These are phyloP conservation scores for Melanostoma scalare DNA, from an alignment of 2,888 invertebrate species.

Conservation along the genomic window DNA sequence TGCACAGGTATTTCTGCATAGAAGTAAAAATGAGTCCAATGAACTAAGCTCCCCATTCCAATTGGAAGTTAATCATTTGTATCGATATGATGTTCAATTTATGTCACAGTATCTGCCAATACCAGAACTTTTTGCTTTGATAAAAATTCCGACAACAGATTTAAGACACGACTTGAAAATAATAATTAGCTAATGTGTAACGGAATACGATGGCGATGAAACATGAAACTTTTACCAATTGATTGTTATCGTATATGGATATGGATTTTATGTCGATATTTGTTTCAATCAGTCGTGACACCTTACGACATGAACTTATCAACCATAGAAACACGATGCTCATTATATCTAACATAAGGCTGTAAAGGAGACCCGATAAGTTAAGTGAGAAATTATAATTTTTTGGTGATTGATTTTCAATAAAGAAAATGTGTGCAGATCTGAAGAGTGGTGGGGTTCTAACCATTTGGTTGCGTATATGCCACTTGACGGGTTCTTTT, in stretches of 20 bases:
- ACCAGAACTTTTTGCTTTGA: constrained; percentile 13
- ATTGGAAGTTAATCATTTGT: constrained; percentile 23
- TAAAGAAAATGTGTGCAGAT: too few relatives aligned
- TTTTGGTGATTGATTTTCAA: too few relatives aligned
- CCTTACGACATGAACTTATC: too few relatives aligned
- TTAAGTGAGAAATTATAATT: too few relatives aligned
- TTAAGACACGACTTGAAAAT: constrained; percentile 3
- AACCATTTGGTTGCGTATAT: too few relatives aligned
- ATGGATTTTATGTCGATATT: neutral
- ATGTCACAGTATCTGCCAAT: constrained; percentile 19
- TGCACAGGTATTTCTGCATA: neutral
- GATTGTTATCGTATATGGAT: neutral
- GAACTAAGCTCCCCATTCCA: neutral
- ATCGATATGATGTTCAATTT: constrained; percentile 19
- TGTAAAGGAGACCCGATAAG: too few relatives aligned
- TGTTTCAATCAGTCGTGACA: neutral
- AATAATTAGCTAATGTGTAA: constrained; percentile 33
- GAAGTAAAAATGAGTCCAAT: neutral
- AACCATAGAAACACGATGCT: too few relatives aligned
- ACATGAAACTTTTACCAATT: neutral
- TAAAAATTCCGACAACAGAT: constrained; percentile 28
- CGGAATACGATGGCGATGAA: neutral
- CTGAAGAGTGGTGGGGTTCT: too few relatives aligned
- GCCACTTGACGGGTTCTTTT: too few relatives aligned
- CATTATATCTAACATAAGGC: too few relatives aligned